Evolutionary conservation across 2,113 vertebrate species (phyloP).

Genomic region (Panthera tigris): DNA sequence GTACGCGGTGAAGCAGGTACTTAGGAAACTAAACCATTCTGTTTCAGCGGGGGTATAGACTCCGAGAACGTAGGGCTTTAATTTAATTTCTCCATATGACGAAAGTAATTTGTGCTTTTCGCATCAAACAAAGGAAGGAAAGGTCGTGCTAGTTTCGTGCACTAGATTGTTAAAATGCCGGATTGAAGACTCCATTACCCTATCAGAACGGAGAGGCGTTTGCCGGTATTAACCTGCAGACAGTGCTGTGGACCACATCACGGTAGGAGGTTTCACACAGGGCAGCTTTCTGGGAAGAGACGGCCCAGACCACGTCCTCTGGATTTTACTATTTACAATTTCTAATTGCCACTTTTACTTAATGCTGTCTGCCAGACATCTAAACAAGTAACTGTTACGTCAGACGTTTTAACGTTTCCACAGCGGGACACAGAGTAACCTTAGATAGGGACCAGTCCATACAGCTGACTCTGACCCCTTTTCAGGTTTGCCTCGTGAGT

Average conservation of each 20-base stretch:
- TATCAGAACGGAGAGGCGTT: neutral
- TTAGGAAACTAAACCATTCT: rapidly evolving
- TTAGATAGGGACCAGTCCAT: too few species aligned
- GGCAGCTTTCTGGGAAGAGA: neutral
- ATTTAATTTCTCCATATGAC: neutral
- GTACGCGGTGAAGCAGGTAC: neutral
- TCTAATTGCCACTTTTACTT: neutral
- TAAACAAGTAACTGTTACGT: neutral
- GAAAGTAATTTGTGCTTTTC: neutral
- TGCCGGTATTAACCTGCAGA: neutral
- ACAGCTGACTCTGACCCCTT: neutral
- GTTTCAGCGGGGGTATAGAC: rapidly evolving
- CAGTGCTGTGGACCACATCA: rapidly evolving
- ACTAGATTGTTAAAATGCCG: neutral
- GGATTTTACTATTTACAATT: neutral
- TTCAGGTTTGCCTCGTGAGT: neutral
- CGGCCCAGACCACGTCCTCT: neutral
- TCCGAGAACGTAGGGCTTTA: neutral
- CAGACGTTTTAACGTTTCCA: neutral
- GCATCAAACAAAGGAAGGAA: neutral
- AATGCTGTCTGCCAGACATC: neutral
- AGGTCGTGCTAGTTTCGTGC: neutral
- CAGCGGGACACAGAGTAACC: neutral
- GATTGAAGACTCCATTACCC: neutral
- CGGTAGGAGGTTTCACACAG: too few species aligned